phyloP scores from a whole-genome alignment of 1,140 invertebrate genomes.

The Dendrolimus kikuchii region DNA sequence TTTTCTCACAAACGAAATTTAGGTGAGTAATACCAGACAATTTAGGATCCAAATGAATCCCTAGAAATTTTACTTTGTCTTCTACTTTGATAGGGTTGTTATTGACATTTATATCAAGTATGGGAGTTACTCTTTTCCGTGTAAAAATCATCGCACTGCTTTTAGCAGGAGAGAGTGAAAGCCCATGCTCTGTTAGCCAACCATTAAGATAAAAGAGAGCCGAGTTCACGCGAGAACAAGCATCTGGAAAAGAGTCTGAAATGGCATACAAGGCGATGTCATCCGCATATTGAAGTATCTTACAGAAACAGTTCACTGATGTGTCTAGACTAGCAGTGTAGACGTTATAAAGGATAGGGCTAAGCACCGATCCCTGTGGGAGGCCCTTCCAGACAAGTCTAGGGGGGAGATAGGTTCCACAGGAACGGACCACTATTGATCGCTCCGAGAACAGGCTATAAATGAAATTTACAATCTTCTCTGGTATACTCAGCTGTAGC shows the following conservation, averaged over 20 bases:
- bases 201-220: background rate
- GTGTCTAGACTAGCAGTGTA: background rate
- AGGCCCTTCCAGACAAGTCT: background rate
- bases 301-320: background rate
- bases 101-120: too few relatives aligned
- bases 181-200: background rate
- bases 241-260: background rate
- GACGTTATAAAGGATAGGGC: too few relatives aligned
- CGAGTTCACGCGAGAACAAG: background rate
- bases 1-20: background rate
- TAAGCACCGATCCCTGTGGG: too few relatives aligned
- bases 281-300: background rate
- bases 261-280: background rate
- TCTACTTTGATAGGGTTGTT: too few relatives aligned
- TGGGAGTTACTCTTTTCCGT: background rate
- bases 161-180: background rate
- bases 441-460: background rate
- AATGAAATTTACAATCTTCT: slow-evolving; percentile 1
- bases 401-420: background rate
- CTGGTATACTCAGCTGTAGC: slow-evolving; percentile 7
- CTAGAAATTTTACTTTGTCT: too few relatives aligned
- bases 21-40: background rate
- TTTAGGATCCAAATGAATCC: too few relatives aligned
- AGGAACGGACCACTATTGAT: background rate
- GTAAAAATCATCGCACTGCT: background rate